These are phyloP conservation scores for Catharus minimus DNA, from an alignment of 2,113 vertebrate genomes.

Conservation along the genomic window DNA sequence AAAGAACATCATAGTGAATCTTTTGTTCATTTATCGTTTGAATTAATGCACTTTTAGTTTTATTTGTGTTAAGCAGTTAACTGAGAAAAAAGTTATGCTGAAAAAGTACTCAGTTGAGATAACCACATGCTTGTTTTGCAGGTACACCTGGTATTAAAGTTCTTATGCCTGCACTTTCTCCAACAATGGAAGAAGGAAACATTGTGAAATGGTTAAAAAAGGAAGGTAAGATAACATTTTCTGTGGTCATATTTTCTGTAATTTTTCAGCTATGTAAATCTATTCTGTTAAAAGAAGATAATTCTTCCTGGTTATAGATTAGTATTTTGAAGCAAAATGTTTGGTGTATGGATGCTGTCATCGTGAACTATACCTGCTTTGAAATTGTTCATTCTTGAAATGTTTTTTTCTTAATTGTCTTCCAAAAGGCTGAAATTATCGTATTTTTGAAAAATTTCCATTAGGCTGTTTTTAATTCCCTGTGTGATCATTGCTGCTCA, in stretches of 20 bases:
- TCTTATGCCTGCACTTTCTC: slow-evolving; percentile 95
- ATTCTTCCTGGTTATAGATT: background rate
- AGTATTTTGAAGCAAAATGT: background rate
- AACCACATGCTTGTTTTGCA: slow-evolving; percentile 54
- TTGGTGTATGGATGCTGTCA: background rate
- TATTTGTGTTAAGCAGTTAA: background rate
- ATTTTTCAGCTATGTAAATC: background rate
- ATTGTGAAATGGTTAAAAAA: slow-evolving; percentile 96
- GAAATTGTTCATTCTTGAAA: background rate
- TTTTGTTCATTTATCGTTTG: background rate
- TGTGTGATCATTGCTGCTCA: background rate
- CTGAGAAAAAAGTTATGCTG: background rate
- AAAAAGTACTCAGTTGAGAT: background rate
- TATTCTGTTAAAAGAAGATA: background rate
- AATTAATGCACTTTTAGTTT: background rate
- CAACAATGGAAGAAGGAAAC: slow-evolving; percentile 96
- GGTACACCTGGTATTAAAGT: slow-evolving; percentile 84
- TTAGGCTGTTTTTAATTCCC: background rate
- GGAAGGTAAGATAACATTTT: slow-evolving; percentile 82
- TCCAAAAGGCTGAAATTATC: background rate
- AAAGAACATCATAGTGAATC: background rate
- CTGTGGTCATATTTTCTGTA: background rate
- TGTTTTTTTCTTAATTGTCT: background rate
- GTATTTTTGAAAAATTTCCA: background rate
- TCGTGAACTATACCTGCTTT: background rate